Percentiles rank a stretch among this genome's conserved stretches.
phyloP scores from a whole-genome alignment of 2,888 invertebrate genomes.

The Fragum whitleyi region DNA sequence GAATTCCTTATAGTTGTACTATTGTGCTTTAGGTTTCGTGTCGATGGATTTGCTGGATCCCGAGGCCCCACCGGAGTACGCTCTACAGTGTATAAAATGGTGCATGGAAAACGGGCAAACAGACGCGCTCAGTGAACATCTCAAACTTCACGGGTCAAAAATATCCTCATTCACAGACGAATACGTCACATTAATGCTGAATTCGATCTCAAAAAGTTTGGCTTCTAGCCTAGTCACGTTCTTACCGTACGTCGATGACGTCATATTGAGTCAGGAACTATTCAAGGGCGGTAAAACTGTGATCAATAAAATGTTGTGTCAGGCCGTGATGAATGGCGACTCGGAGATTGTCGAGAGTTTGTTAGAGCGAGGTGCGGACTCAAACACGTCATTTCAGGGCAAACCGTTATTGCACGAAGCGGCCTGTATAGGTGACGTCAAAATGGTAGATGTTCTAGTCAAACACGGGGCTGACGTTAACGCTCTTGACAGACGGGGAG shows the following conservation, averaged over 20 bases:
- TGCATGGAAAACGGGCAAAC: constrained; percentile 50
- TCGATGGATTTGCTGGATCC: constrained; percentile 62
- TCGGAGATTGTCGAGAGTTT: constrained; percentile 38
- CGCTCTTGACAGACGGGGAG: constrained; percentile 48
- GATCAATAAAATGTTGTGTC: constrained; percentile 62
- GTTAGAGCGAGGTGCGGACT: constrained; percentile 53
- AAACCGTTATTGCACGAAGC: constrained; percentile 65
- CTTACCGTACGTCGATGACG: constrained; percentile 52
- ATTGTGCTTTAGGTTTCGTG: no score
- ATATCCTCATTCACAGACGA: constrained; percentile 37
- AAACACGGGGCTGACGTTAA: constrained; percentile 57
- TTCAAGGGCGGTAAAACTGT: constrained; percentile 44
- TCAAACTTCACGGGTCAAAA: constrained; percentile 51
- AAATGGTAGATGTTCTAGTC: constrained; percentile 49
- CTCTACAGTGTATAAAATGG: constrained; percentile 59
- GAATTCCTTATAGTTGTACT: no score
- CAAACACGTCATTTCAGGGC: constrained; percentile 54
- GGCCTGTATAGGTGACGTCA: constrained; percentile 44
- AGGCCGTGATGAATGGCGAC: constrained; percentile 54
- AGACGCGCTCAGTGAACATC: constrained; percentile 44
- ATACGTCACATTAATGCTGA: constrained; percentile 43
- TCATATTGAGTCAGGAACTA: constrained; percentile 21
- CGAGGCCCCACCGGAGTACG: constrained; percentile 54
- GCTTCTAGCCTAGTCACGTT: constrained; percentile 36
- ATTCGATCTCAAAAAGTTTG: constrained; percentile 35